phyloP scores from a whole-genome alignment of 2,113 vertebrate genomes.

The Channa maculata region DNA sequence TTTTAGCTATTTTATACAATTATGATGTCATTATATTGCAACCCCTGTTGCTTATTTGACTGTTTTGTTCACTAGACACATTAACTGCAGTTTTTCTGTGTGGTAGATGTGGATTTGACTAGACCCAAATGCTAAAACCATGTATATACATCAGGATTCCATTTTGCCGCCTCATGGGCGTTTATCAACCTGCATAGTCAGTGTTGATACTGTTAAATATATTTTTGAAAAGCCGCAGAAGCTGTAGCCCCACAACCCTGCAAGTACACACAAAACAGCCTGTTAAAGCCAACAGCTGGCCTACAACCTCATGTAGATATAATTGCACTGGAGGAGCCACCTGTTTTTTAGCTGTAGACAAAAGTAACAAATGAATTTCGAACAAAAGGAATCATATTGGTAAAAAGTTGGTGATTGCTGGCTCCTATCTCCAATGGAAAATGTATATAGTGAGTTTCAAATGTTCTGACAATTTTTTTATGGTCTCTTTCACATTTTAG shows the following conservation, averaged over 20 bases:
- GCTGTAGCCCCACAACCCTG: conserved; percentile 61
- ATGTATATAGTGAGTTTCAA: conserved; percentile 75
- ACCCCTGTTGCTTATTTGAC: conserved; percentile 47
- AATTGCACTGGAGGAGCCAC: conserved; percentile 70
- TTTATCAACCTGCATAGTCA: conserved; percentile 39
- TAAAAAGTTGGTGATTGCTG: conserved; percentile 57
- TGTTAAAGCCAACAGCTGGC: conserved; percentile 51
- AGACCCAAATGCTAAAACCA: conserved; percentile 28
- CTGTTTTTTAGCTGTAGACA: conserved; percentile 49
- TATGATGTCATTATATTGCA: conserved; percentile 69
- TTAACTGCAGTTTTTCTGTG: conserved; percentile 34
- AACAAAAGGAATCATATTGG: conserved; percentile 64
- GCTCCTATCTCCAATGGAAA: conserved; percentile 70
- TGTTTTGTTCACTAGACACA: conserved; percentile 44
- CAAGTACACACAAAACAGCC: conserved; percentile 53
- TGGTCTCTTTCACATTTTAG: conserved; percentile 73
- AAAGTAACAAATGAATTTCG: conserved; percentile 55
- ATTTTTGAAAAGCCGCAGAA: conserved; percentile 48
- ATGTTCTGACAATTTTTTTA: conserved; percentile 53
- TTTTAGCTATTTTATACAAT: conserved; percentile 61
- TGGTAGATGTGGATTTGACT: conserved; percentile 21
- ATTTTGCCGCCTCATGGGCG: conserved; percentile 25
- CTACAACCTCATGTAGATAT: conserved; percentile 54
- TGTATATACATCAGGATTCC: conserved; percentile 31
- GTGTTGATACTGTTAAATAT: conserved; percentile 53